Evolutionary conservation across 2,888 invertebrate species (phyloP), one percentile per base, ranked within the genome.

Genomic region (Danaus chrysippus): DNA sequence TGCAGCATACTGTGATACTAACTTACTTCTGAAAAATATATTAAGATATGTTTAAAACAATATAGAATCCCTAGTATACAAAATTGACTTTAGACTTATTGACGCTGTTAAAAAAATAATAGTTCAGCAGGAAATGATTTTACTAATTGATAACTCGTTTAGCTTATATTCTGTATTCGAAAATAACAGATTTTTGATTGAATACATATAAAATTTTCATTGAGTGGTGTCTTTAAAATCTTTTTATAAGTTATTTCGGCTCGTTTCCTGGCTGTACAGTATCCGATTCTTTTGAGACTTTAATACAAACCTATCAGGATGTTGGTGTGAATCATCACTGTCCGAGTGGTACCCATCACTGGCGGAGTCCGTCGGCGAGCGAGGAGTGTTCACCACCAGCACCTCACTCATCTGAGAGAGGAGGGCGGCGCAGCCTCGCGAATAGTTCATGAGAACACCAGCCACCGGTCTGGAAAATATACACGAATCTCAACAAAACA

Each of bases 301-400:
- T 34, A 61, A 5, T 41, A 52, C 13, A 13, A 46, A 89, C 89
- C 87, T 86, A 68, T 89, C 89, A 17, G 86, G 80, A 58, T 83
- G 80, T 43, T 86, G 85, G 8, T 82, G 85, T 0, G 87, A 81
- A 49, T 90, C 90, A 62, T 96, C 96, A 15, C 95, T 94, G 81
- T 96, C 96, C 0, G 96, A 96, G 77, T 96, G 96, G 82, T 96
- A 96, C 13, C 96, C 96, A 70, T 96, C 96, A 76, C 96, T 96
- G 68, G 91, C 82, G 1, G 90, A 81, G 86, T 90, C 81, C 49
- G 88, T 76, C 69, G 91, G 80, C 0, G 92, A 88, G 61, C 92
- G 87, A 88, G 94, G 94, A 62, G 95, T 75, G 0, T 86, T 77
- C 15, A 78, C 79, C 12, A 86, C 80, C 1, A 68, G 73, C 1